Conservation (phyloP, 2,888 invertebrate species). For the Lochmaea capreae region DNA sequence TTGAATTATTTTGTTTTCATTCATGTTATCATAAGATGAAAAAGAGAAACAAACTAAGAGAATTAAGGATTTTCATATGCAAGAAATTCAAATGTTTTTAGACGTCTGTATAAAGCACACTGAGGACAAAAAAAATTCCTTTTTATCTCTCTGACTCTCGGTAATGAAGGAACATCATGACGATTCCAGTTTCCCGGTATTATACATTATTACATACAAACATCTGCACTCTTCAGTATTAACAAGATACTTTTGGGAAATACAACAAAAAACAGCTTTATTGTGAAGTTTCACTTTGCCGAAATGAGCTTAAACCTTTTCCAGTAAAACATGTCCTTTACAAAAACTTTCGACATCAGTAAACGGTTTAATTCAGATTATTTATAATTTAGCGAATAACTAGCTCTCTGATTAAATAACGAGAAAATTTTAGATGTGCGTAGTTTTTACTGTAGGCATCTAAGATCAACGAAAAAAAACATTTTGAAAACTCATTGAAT, state of each 20-base stretch:
- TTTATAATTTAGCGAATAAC: no score
- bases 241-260: neutral
- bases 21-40: no score
- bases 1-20: no score
- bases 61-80: neutral
- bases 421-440: no score
- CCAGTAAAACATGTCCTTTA: neutral
- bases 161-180: neutral
- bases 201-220: constrained; percentile 4
- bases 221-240: constrained; percentile 1
- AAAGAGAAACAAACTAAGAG: no score
- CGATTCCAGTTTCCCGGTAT: neutral
- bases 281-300: neutral
- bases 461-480: no score
- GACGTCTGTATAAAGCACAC: neutral
- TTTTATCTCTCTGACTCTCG: neutral
- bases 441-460: no score
- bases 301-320: constrained; percentile 4
- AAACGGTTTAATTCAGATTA: neutral
- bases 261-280: neutral
- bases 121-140: neutral
- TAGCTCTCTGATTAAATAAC: no score
- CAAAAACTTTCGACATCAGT: neutral
- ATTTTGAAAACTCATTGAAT: no score
- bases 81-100: neutral